These are phyloP conservation scores for Sternotherus odoratus DNA, from an alignment of 2,797 vertebrate genomes.

Conservation along the genomic window DNA sequence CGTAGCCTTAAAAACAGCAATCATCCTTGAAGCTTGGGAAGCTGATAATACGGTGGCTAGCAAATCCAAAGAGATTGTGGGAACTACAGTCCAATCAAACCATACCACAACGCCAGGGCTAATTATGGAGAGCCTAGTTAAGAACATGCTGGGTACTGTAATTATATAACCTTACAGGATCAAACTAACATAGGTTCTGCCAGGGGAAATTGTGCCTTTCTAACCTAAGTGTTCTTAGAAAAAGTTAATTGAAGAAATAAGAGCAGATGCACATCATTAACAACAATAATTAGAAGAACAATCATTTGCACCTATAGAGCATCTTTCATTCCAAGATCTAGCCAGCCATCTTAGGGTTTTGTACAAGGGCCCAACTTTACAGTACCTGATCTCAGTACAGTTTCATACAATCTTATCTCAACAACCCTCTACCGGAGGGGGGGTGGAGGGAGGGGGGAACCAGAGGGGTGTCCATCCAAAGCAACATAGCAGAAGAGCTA, in stretches of 20 bases:
- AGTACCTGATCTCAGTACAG: rapidly evolving
- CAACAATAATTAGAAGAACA: slow-evolving; percentile 56
- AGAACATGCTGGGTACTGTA: slow-evolving; percentile 48
- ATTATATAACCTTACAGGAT: slow-evolving; percentile 65
- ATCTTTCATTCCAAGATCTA: slow-evolving; percentile 38
- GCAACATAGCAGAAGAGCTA: rapidly evolving
- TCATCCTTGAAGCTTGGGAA: slow-evolving; percentile 7
- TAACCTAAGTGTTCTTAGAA: slow-evolving; percentile 52
- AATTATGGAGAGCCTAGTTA: slow-evolving; percentile 69
- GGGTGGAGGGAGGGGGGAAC: neutral
- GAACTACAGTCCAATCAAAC: slow-evolving; percentile 53
- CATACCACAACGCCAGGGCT: slow-evolving; percentile 1
- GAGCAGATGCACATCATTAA: slow-evolving; percentile 53
- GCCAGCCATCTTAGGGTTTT: neutral
- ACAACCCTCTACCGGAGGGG: rapidly evolving
- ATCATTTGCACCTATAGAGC: slow-evolving; percentile 43
- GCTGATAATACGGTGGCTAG: neutral
- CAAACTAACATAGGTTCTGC: slow-evolving; percentile 65
- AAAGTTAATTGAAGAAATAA: slow-evolving; percentile 68
- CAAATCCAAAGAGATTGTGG: slow-evolving; percentile 59
- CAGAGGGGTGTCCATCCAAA: neutral
- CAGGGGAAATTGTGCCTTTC: slow-evolving; percentile 62
- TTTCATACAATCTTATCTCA: neutral
- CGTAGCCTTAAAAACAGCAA: slow-evolving; percentile 23
- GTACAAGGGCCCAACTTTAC: neutral